These are phyloP conservation scores for Etheostoma nigrum DNA, from an alignment of 2,797 vertebrate genomes.

Conservation along the genomic window DNA sequence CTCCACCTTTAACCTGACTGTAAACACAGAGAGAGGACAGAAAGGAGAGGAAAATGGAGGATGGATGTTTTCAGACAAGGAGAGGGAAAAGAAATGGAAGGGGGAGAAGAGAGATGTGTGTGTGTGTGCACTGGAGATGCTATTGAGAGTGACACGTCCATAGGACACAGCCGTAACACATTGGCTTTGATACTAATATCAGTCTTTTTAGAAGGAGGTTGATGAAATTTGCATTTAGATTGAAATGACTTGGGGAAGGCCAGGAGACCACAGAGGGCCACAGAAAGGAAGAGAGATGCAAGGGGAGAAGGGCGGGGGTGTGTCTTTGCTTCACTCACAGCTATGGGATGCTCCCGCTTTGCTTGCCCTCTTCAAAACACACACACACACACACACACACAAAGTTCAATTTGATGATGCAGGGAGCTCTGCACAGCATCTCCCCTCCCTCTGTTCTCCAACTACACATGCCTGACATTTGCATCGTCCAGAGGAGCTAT, in stretches of 20 bases:
- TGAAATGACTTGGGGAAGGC: conserved; percentile 81
- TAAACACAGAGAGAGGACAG: conserved; percentile 37
- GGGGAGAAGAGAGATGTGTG: neutral
- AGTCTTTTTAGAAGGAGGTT: conserved; percentile 81
- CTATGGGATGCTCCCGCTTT: conserved; percentile 42
- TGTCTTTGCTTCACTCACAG: conserved; percentile 44
- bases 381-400: conserved; percentile 18
- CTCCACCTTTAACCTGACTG: conserved; percentile 62
- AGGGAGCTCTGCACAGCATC: conserved; percentile 18
- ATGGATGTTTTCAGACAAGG: conserved; percentile 32
- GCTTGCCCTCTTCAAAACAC: conserved; percentile 21
- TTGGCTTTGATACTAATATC: conserved; percentile 83
- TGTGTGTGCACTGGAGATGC: conserved; percentile 48
- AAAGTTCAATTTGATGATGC: conserved; percentile 22
- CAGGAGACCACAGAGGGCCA: conserved; percentile 77
- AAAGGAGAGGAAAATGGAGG: conserved; percentile 54
- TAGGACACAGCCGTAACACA: conserved; percentile 68
- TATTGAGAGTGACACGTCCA: conserved; percentile 70
- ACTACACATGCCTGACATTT: conserved; percentile 54
- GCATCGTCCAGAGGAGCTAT: conserved; percentile 34
- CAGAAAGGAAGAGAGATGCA: conserved; percentile 56
- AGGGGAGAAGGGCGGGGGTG: conserved; percentile 15
- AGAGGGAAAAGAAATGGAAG: neutral
- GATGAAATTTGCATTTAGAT: conserved; percentile 86
- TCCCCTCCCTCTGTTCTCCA: conserved; percentile 24